Conservation (phyloP, 2,888 invertebrate species). For the Erebia aethiops region DNA sequence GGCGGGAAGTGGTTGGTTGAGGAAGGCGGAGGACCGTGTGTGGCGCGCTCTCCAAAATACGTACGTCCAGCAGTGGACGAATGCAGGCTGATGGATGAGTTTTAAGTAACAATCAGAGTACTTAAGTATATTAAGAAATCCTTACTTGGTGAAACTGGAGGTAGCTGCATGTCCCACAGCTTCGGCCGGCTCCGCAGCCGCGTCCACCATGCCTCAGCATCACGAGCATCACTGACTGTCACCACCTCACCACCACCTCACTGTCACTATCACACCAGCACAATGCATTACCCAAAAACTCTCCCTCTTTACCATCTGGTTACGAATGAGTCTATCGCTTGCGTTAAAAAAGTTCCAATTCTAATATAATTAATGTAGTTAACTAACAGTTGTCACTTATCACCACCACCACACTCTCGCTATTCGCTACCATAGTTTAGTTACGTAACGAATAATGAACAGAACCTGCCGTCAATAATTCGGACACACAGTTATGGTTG, state of each 20-base stretch:
- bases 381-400: neutral
- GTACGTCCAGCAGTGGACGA: no score
- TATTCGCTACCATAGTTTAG: no score
- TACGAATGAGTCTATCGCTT: neutral
- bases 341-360: neutral
- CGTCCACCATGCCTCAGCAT: conserved; percentile 83
- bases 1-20: no score
- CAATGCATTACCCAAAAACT: conserved; percentile 48
- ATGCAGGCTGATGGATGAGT: no score
- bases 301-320: conserved; percentile 47
- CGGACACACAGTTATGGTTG: no score
- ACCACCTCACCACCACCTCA: conserved; percentile 64
- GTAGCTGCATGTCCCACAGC: conserved; percentile 69
- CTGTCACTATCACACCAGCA: conserved; percentile 52
- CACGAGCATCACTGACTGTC: conserved; percentile 76
- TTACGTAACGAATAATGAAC: no score
- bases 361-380: neutral
- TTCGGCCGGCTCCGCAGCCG: conserved; percentile 79
- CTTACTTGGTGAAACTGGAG: conserved; percentile 77
- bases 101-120: no score
- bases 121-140: conserved; percentile 31
- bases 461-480: neutral
- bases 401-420: neutral
- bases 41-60: no score
- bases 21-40: no score